Evolutionary conservation across 2,113 vertebrate species (phyloP), one percentile per base, ranked within the genome.

Genomic region (Notothenia rossii): DNA sequence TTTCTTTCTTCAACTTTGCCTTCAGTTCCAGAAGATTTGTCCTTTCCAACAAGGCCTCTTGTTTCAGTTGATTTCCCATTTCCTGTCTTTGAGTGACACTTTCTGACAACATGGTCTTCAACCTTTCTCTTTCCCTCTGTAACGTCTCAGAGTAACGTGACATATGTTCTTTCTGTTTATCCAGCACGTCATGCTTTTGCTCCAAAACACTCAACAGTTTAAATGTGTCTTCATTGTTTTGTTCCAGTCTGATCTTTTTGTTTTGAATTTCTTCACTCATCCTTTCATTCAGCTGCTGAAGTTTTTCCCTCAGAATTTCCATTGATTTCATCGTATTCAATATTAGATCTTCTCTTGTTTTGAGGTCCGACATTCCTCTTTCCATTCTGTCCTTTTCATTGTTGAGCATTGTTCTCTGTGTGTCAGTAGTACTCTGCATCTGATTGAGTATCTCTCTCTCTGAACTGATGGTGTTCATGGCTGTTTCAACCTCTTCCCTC

Each of bases 381-480:
- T 10, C 70, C 29, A 49, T 17, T 29, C 2, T 25, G 0, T 29
- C 56, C 8, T 63, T 66, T 6, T 61, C 33, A 5, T 40, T 61
- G 7, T 43, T 17, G 43, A 65, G 17, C n/a, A 36, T 56, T 20
- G 3, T 10, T 45, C 29, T 75, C 4, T 84, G 68, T 48, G 20
- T 66, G 10, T 67, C 61, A 40, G 36, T 40, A 40, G 13, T 59
- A 15, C 56, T 59, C 10, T 68, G 71, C 8, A 84, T 22, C 12
- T 72, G n/a, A 33, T 36, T 61, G 22, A 88, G 0, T 10, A 88
- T 50, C 11, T 60, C 48, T 62, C 58, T 86, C 5, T 86, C 72
- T 51, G 17, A 59, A n/a, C 2, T 33, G 4, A 84, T 49, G 14
- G 9, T 61, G 5, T 61, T 72, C 33, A 60, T 64, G 11, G 75